Conservation (phyloP, 1,140 invertebrate genomes). For the Hycleus cichorii region DNA sequence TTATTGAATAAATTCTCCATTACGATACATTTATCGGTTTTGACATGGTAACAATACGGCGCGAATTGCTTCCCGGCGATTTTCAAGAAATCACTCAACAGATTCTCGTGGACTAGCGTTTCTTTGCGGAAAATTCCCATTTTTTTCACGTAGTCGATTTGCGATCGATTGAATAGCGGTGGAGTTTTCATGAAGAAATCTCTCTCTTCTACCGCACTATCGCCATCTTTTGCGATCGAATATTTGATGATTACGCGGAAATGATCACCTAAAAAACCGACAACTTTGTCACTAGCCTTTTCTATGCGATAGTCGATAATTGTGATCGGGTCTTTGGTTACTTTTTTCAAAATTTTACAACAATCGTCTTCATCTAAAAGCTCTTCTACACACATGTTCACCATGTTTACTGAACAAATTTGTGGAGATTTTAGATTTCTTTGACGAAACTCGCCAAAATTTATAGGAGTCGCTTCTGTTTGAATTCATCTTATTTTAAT, state of each 20-base stretch:
- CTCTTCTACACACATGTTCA: background rate
- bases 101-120: constrained; percentile 38
- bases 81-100: constrained; percentile 40
- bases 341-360: constrained; percentile 15
- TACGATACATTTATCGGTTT: constrained; percentile 39
- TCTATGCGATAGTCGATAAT: background rate
- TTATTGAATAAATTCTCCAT: constrained; percentile 42
- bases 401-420: background rate
- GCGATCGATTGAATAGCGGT: constrained; percentile 37
- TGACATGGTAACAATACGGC: constrained; percentile 41
- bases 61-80: constrained; percentile 24
- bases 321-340: constrained; percentile 5
- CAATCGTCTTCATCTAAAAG: constrained; percentile 3
- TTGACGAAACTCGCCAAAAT: too few species aligned
- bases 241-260: constrained; percentile 29
- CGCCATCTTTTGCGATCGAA: constrained; percentile 3
- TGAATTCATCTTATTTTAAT: too few species aligned
- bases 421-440: background rate
- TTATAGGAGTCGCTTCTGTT: too few species aligned
- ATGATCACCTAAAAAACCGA: constrained; percentile 48
- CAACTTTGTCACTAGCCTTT: constrained; percentile 36
- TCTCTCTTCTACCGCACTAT: constrained; percentile 16
- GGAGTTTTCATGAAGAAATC: constrained; percentile 47
- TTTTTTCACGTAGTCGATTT: constrained; percentile 43
- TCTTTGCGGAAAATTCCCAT: constrained; percentile 47